Percentiles rank a stretch among this genome's conserved stretches.
These are phyloP conservation scores for Leptarthrus brevirostris DNA, from an alignment of 2,888 invertebrate species.

Conservation along the genomic window DNA sequence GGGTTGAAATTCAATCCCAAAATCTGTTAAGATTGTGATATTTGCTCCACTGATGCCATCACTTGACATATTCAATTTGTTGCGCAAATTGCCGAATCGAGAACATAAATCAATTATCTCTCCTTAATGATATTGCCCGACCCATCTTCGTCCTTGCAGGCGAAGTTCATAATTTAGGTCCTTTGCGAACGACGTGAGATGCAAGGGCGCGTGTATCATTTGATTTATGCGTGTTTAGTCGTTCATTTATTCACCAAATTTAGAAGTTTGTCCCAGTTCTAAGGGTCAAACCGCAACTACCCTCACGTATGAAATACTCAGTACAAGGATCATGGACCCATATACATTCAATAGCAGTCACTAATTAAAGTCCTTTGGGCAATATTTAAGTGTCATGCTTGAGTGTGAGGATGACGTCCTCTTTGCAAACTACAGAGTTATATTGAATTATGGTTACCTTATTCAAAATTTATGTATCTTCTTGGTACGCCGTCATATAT, in stretches of 20 bases:
- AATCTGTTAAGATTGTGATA: background rate
- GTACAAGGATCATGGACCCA: slow-evolving; percentile 6
- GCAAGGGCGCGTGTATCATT: slow-evolving; percentile 44
- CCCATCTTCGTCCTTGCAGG: slow-evolving; percentile 16
- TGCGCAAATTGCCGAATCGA: slow-evolving; percentile 23
- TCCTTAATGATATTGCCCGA: slow-evolving; percentile 34
- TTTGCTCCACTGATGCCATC: background rate
- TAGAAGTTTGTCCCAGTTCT: slow-evolving; percentile 11
- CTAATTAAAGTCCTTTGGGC: slow-evolving; percentile 48
- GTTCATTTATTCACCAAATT: slow-evolving; percentile 16
- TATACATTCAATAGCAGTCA: slow-evolving; percentile 16
- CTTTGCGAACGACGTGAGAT: slow-evolving; percentile 19
- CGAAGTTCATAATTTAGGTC: slow-evolving; percentile 40
- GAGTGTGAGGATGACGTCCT: slow-evolving; percentile 21
- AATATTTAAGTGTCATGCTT: slow-evolving; percentile 45
- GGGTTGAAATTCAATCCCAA: no score
- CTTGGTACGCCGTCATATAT: background rate
- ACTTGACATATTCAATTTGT: slow-evolving; percentile 28
- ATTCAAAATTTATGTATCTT: slow-evolving; percentile 42
- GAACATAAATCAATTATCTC: slow-evolving; percentile 46
- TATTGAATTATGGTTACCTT: slow-evolving; percentile 45
- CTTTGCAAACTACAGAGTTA: slow-evolving; percentile 25
- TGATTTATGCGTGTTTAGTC: slow-evolving; percentile 49
- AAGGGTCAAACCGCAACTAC: slow-evolving; percentile 49
- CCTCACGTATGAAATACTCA: slow-evolving; percentile 4